Evolutionary conservation across 2,113 vertebrate species (phyloP), one percentile per base, ranked within the genome.

Genomic region (Tenebrosternarchus preto): DNA sequence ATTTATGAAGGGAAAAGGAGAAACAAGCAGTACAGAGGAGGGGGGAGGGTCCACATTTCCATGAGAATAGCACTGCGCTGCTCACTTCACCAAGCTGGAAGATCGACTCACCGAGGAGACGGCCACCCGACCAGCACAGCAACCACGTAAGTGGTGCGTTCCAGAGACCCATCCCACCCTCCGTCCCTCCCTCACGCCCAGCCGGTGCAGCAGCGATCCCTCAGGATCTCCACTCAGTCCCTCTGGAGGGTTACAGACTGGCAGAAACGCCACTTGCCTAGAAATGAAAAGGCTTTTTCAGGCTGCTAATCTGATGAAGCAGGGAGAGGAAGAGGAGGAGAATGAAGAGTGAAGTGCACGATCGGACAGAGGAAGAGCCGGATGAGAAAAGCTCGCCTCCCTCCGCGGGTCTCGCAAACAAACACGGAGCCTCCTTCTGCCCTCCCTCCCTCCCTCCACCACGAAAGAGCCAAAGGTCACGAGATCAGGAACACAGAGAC

Each of bases 231-330:
- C 78, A 16, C 27, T 80, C 70, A 61, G 57, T 39, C 55, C 25
- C 68, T 87, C 84, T 19, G 61, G 88, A 88, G 86, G 91, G 92
- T 92, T 92, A 92, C 85, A 87, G 86, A 31, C 82, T 85, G 86
- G 88, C 86, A 88, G 86, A 90, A 92, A 92, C 88, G 89, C 88
- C 90, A 89, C 86, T 88, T 89, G 77, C 87, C 89, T 87, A 88
- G 43, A 89, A 92, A 92, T 91, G 88, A 89, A 80, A 91, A 91
- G 90, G 90, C 88, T 92, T 91, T 90, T 90, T 88, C 86, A 90
- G 88, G 84, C 86, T 80, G 73, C 88, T 91, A 90, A 92, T 91
- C 90, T 90, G 91, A 92, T 90, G 89, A 76, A 27, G 22, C 2
- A 16, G 64, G 59, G 43, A 76, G 43, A 50, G 43, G 43, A 50